Base-by-base conservation (phyloP, 2,113 vertebrate genomes). In the Pelusios castaneus region DNA sequence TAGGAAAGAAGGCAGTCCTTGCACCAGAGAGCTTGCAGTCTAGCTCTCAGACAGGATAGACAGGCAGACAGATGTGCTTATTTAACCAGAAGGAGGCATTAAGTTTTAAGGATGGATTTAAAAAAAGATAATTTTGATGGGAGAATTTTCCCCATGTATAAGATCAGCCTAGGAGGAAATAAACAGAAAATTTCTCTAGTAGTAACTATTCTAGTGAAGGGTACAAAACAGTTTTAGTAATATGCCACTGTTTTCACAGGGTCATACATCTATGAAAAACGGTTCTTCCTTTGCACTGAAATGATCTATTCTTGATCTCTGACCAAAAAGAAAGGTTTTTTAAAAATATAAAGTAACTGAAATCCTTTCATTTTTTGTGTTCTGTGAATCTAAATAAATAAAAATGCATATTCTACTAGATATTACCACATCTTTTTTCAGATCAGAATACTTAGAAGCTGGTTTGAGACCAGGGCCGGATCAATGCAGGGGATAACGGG, bases 81-180 rank as follows among this genome's bases (percentile, higher is more conserved):
- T 67, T 94, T 95, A 96, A 95, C 54, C 58, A 90, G 90, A 94
- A 67, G 63, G 94, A 94, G 93, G 92, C 96, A 95, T 97, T 91
- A 89, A 91, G 89, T 91, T 92, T 96, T 82, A 94, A 90, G 56
- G 51, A 93, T 77, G 63, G 92, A 91, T 87, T 94, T 70, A 67
- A 95, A 93, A 91, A 92, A 70, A n/a, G n/a, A 63, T 92, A 21
- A 96, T 97, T 97, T 91, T 84, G 82, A 85, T 75, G 10, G 84
- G 51, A 16, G 88, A 93, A 83, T 97, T 96, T 96, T 96, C 85
- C 94, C 94, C 84, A 94, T 94, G 86, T 6, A 3, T 82, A 92
- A 93, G 89, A 78, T 90, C 92, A 90, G 80, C 87, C 89, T 92
- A 88, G 91, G 87, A 95, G 90, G 92, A 91, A 85, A 58, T 84